Evolutionary conservation across 2,797 vertebrate species (phyloP).

Genomic region (Orientallactaga sibirica): DNA sequence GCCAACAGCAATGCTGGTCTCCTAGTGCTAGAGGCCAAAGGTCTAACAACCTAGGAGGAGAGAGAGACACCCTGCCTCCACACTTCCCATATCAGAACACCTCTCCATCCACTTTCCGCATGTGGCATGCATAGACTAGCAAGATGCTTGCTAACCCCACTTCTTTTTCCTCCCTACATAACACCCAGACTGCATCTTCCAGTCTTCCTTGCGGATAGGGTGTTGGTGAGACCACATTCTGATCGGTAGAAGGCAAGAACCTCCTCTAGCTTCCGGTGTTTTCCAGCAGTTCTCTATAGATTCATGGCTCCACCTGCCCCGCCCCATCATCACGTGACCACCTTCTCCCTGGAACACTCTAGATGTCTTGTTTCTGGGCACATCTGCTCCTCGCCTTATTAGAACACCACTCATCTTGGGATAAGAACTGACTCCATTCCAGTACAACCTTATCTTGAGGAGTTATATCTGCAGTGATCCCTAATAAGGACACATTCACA

Average conservation of each 20-base stretch:
- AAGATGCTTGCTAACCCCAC: no score
- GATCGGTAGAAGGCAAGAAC: no score
- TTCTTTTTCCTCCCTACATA: no score
- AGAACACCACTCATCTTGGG: background rate
- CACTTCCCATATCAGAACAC: no score
- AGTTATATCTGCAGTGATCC: background rate
- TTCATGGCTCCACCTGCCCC: rapidly evolving
- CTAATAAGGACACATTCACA: background rate
- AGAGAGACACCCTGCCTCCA: background rate
- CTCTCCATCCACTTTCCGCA: no score
- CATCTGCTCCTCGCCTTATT: background rate
- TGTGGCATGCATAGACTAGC: no score
- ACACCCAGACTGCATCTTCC: no score
- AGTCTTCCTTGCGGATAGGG: no score
- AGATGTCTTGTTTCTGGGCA: background rate
- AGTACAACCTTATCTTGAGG: background rate
- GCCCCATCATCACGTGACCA: background rate
- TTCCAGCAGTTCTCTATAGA: no score
- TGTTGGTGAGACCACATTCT: no score
- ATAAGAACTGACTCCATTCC: no score
- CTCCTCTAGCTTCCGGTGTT: background rate
- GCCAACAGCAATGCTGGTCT: background rate
- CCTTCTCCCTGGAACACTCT: background rate
- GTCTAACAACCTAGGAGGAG: background rate
- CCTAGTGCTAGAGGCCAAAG: background rate